Conservation (phyloP, 2,888 invertebrate genomes). For the Leptopilina syphax region DNA sequence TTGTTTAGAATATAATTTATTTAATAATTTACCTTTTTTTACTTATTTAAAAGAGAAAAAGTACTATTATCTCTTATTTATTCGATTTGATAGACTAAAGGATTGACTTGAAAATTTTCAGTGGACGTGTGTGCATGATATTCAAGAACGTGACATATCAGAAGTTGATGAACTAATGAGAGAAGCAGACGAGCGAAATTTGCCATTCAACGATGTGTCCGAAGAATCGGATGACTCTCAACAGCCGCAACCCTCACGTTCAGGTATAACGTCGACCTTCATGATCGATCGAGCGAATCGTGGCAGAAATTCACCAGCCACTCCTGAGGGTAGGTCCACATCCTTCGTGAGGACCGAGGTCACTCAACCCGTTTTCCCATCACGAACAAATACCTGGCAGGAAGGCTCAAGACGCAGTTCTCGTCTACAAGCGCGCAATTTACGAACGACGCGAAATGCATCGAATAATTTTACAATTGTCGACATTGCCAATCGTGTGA, state of each 20-base stretch:
- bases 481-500: neutral
- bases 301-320: slow-evolving; percentile 63
- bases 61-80: no score
- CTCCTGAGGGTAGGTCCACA: slow-evolving; percentile 59
- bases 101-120: slow-evolving; percentile 72
- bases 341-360: slow-evolving; percentile 61
- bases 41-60: no score
- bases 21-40: no score
- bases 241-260: slow-evolving; percentile 67
- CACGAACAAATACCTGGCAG: slow-evolving; percentile 64
- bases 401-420: slow-evolving; percentile 59
- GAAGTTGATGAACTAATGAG: slow-evolving; percentile 74
- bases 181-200: slow-evolving; percentile 59
- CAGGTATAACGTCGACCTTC: slow-evolving; percentile 69
- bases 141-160: slow-evolving; percentile 82
- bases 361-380: slow-evolving; percentile 60
- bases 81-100: neutral
- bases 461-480: slow-evolving; percentile 32
- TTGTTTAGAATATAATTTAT: no score
- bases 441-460: slow-evolving; percentile 59
- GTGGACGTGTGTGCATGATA: slow-evolving; percentile 97
- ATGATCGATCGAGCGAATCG: slow-evolving; percentile 68
- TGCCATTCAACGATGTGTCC: slow-evolving; percentile 60
- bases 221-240: slow-evolving; percentile 64
- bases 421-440: slow-evolving; percentile 58